Evolutionary conservation across 2,113 vertebrate species (phyloP).

Genomic region (Lasiurus cinereus): DNA sequence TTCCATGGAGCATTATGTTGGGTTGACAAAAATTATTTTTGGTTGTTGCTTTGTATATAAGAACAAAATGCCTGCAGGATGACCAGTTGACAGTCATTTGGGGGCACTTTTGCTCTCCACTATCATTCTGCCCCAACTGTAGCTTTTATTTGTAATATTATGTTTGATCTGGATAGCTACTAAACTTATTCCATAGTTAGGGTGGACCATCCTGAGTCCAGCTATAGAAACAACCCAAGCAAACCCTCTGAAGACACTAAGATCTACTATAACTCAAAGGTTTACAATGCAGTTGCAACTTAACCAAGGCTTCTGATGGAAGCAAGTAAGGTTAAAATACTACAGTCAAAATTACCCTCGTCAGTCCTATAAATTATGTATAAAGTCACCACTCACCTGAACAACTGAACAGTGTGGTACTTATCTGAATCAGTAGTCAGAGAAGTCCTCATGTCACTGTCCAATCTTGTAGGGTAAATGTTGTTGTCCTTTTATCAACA

Average conservation of each 20-base stretch:
- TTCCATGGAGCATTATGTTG: background rate
- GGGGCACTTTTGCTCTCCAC: background rate
- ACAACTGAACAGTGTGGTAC: background rate
- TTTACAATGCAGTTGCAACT: background rate
- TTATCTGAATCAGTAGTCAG: background rate
- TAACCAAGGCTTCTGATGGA: background rate
- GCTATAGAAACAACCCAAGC: background rate
- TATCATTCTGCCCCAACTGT: background rate
- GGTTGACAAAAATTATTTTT: background rate
- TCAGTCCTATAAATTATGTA: background rate
- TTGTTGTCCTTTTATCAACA: background rate
- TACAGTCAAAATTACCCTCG: background rate
- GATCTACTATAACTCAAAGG: background rate
- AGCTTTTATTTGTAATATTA: background rate
- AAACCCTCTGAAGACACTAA: background rate
- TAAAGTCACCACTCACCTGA: background rate
- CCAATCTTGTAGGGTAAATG: background rate
- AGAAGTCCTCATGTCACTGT: background rate
- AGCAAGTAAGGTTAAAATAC: background rate
- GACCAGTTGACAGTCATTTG: background rate
- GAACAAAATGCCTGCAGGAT: background rate
- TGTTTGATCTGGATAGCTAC: background rate
- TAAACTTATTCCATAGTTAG: background rate
- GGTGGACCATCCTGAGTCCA: background rate
- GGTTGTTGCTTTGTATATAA: background rate